Evolutionary conservation across 2,888 invertebrate genomes (phyloP), one percentile per base, ranked within the genome.

Genomic region (Aleiodes alternator): DNA sequence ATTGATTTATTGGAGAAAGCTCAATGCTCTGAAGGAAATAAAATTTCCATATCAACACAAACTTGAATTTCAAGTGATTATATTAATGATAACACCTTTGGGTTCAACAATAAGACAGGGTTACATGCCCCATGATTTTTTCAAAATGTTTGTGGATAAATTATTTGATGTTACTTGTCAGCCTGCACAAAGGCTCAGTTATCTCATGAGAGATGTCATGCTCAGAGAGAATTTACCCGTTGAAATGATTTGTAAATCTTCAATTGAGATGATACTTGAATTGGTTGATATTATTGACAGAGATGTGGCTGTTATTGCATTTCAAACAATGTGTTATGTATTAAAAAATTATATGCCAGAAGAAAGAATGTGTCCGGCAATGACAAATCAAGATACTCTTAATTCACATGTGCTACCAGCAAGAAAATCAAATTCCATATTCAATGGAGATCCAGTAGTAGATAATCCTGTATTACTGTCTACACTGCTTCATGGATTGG

Each of bases 401-500:
- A 51, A 34, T 34, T 57, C 73, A 8, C 1, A 68, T n/a, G 64
- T 14, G 0, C 51, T 16, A 29, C 50, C 75, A 9, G 3, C n/a
- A 6, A 64, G 14, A 43, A 83, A 82, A 72, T 61, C 75, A 75
- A 80, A 81, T 70, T 81, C 84, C 43, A 81, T 87, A 53, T 80
- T 89, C 16, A 86, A 85, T 70, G 86, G 89, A 1, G 90, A 92
- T 79, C 87, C 90, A 1, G 86, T 92, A 34, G 84, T 90, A 3
- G 87, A 90, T 55, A 90, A 90, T 82, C 91, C 91, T 0, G 88
- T 89, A 56, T 92, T 94, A 34, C 90, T 95, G 84, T 92, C 93
- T 9, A 92, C 93, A n/a, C 91, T 95, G 0, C 88, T 96, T 75
- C 93, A 95, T 74, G 93, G 92, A 0, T 89, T 95, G 11, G 90